Conservation (phyloP, 2,113 vertebrate species). For the Tachycineta bicolor region DNA sequence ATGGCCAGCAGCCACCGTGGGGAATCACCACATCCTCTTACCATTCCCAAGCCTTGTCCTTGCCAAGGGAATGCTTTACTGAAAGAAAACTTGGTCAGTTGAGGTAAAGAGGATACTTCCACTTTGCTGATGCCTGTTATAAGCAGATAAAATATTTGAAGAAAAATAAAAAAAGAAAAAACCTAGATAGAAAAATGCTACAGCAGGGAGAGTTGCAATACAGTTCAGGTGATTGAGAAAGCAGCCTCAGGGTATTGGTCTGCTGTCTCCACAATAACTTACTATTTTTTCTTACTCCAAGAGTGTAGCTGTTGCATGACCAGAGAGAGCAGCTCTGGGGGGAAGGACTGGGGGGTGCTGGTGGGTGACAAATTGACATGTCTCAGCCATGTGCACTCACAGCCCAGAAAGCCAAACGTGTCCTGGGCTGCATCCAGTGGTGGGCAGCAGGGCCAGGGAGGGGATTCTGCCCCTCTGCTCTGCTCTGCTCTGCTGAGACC, state of each 20-base stretch:
- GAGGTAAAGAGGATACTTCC: neutral
- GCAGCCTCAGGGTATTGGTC: neutral
- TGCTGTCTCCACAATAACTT: neutral
- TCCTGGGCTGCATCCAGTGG: neutral
- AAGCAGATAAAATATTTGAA: neutral
- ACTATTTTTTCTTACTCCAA: neutral
- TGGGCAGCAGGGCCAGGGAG: neutral
- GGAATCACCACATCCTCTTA: neutral
- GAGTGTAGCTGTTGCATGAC: neutral
- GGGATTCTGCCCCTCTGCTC: neutral
- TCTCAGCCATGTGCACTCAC: rapidly evolving
- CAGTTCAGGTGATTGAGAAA: neutral
- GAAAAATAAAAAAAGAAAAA: neutral
- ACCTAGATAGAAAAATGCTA: neutral
- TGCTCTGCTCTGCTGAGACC: neutral
- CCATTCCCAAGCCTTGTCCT: neutral
- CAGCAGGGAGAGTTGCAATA: neutral
- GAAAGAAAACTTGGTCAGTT: neutral
- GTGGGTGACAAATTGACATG: neutral
- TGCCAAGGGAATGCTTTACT: neutral
- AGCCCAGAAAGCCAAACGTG: rapidly evolving
- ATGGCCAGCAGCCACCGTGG: neutral
- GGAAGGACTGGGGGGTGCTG: neutral
- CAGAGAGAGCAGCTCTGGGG: neutral
- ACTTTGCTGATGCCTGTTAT: neutral